Conservation (phyloP, 2,113 vertebrate genomes). For the Gallinago paraguaiae region DNA sequence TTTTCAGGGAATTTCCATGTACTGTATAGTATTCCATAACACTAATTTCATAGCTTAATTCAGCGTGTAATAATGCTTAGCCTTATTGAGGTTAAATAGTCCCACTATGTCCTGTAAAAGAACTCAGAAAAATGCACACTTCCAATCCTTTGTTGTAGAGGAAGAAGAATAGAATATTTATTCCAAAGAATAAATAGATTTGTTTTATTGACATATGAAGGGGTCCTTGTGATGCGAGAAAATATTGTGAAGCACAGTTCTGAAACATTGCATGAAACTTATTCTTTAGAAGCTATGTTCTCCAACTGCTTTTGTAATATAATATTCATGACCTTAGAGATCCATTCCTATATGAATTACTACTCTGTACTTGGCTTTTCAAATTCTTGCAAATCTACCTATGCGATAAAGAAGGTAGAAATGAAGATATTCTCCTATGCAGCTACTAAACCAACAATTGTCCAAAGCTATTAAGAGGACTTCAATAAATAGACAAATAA, state of each 20-base stretch:
- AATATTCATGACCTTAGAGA: background rate
- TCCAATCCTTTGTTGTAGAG: background rate
- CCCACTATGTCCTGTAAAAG: background rate
- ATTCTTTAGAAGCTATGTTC: background rate
- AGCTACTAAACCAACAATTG: background rate
- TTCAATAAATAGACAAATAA: constrained; percentile 56
- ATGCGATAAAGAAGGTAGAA: background rate
- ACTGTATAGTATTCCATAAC: background rate
- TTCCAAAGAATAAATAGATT: background rate
- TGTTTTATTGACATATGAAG: background rate
- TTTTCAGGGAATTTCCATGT: background rate
- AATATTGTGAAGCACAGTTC: background rate
- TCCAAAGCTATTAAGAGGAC: constrained; percentile 30
- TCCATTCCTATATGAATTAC: background rate
- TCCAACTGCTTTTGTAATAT: background rate
- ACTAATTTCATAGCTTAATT: background rate
- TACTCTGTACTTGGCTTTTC: background rate
- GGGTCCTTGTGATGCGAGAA: background rate
- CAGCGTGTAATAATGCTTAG: background rate
- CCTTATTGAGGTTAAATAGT: background rate
- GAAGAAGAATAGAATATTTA: background rate
- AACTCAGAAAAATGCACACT: background rate
- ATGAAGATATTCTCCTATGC: background rate
- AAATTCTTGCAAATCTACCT: background rate
- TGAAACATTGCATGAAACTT: background rate